These are phyloP conservation scores for Amphipoea lucens DNA, from an alignment of 2,888 invertebrate genomes.

Conservation along the genomic window DNA sequence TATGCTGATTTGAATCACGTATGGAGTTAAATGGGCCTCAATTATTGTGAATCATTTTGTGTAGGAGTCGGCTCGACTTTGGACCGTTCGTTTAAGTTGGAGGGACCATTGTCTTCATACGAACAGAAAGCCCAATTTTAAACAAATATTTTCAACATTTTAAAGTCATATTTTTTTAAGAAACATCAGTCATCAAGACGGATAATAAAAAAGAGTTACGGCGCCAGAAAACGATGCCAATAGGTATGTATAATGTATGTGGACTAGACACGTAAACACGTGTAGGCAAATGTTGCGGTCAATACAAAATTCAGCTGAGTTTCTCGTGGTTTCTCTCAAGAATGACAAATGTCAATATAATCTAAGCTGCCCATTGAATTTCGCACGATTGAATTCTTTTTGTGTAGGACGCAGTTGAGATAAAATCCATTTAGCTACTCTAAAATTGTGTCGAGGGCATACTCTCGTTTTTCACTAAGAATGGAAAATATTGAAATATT, in stretches of 20 bases:
- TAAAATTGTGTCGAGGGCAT: constrained; percentile 47
- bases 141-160: not conserved
- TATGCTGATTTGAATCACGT: constrained; percentile 28
- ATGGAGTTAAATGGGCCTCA: constrained; percentile 32
- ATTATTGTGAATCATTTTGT: constrained; percentile 51
- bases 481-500: constrained; percentile 31
- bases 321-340: constrained; percentile 20
- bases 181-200: not conserved
- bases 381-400: constrained; percentile 34
- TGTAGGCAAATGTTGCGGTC: not conserved
- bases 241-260: not conserved
- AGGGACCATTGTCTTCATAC: constrained; percentile 16
- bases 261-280: constrained; percentile 11
- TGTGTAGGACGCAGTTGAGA: constrained; percentile 37
- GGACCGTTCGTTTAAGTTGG: constrained; percentile 25
- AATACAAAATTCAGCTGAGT: constrained; percentile 15
- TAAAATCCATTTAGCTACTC: constrained; percentile 44
- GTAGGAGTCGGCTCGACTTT: constrained; percentile 52
- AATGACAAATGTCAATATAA: constrained; percentile 49
- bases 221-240: not conserved
- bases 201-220: not conserved
- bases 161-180: not conserved
- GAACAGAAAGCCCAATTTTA: constrained; percentile 6
- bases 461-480: constrained; percentile 27
- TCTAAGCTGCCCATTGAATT: constrained; percentile 38